phyloP scores from a whole-genome alignment of 2,113 vertebrate species.

The Octodon degus region DNA sequence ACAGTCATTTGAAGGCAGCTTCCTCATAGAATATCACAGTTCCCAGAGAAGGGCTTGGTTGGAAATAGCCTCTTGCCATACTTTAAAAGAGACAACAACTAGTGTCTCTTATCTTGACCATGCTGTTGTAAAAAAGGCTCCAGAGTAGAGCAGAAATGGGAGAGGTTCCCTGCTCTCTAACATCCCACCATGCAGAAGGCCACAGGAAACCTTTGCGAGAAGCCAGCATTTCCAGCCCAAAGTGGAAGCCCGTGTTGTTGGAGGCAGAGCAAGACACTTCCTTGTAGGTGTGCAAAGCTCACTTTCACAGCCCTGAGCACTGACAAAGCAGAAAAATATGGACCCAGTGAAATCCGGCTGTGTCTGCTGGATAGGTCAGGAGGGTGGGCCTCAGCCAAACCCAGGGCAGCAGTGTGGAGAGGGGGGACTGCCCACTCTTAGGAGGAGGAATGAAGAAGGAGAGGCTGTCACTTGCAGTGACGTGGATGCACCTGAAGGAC shows the following conservation, averaged over 20 bases:
- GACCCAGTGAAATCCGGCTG: fast-evolving
- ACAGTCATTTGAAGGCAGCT: neutral
- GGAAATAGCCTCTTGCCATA: neutral
- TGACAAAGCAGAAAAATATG: neutral
- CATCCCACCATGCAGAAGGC: neutral
- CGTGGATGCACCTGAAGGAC: neutral
- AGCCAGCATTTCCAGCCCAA: neutral
- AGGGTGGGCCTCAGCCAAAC: neutral
- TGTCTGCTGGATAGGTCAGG: neutral
- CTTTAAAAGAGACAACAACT: neutral
- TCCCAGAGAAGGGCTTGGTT: neutral
- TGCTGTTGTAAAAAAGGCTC: neutral
- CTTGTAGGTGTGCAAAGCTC: neutral
- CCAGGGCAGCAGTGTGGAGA: fast-evolving
- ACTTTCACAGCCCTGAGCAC: neutral
- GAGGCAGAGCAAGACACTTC: neutral
- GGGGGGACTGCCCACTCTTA: neutral
- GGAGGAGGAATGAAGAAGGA: neutral
- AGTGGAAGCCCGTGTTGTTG: neutral
- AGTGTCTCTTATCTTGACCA: neutral
- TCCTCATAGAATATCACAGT: neutral
- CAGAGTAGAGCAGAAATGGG: neutral
- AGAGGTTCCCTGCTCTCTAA: neutral
- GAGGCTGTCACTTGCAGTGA: neutral
- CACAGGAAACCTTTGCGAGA: neutral